Conservation (phyloP, 2,797 vertebrate genomes). For the Cichlasoma orientale region DNA sequence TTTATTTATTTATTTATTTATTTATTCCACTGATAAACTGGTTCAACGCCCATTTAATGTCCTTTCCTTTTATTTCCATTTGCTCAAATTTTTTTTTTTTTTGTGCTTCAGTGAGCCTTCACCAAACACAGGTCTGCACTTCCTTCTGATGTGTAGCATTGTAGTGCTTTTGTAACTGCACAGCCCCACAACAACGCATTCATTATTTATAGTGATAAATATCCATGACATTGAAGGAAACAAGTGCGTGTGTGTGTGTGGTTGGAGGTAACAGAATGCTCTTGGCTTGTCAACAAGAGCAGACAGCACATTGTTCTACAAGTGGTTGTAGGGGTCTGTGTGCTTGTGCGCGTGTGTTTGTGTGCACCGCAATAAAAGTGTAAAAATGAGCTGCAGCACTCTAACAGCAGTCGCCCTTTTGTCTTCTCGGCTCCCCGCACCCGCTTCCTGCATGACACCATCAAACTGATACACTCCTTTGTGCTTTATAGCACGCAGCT, state of each 20-base stretch:
- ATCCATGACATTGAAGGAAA: conserved; percentile 43
- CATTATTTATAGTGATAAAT: conserved; percentile 71
- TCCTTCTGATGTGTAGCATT: conserved; percentile 42
- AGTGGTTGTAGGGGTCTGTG: conserved; percentile 1
- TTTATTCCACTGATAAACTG: not conserved
- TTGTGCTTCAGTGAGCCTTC: conserved; percentile 24
- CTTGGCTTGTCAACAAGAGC: conserved; percentile 36
- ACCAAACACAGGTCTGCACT: conserved; percentile 36
- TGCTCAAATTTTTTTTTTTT: not conserved
- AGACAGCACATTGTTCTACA: conserved; percentile 34
- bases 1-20: not conserved
- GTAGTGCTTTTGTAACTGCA: conserved; percentile 50
- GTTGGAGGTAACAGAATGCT: conserved; percentile 22
- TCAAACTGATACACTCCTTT: conserved; percentile 49
- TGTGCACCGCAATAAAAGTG: conserved; percentile 19
- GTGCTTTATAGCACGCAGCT: conserved; percentile 55
- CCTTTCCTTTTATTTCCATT: not conserved
- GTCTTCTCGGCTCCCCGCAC: conserved; percentile 52
- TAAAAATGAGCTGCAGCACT: conserved; percentile 26
- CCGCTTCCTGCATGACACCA: conserved; percentile 42
- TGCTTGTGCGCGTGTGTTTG: conserved; percentile 20
- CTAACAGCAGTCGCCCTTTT: conserved; percentile 39
- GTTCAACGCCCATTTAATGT: not conserved
- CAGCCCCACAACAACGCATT: conserved; percentile 49
- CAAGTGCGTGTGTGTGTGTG: not conserved